Evolutionary conservation across 2,113 vertebrate genomes (phyloP).

Genomic region (Riparia riparia): DNA sequence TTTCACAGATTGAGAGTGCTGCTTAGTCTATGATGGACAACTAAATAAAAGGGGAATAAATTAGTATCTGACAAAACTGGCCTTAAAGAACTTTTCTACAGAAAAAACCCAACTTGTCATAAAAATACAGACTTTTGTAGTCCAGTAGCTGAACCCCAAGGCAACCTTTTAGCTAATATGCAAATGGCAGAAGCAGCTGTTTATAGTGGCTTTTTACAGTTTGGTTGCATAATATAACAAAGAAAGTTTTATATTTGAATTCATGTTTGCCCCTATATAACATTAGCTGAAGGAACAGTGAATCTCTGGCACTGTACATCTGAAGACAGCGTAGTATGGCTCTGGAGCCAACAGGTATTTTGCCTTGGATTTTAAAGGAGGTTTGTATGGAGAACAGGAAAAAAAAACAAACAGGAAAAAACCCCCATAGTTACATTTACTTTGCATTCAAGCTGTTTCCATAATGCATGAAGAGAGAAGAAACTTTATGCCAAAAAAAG

Average conservation of each 20-base stretch:
- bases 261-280: neutral
- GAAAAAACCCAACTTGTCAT: neutral
- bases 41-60: neutral
- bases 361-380: neutral
- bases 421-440: neutral
- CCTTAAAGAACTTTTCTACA: neutral
- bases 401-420: neutral
- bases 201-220: neutral
- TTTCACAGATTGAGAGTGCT: neutral
- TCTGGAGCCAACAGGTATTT: neutral
- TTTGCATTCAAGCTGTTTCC: neutral
- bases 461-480: neutral
- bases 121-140: neutral
- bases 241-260: neutral
- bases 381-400: neutral
- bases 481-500: neutral
- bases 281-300: neutral
- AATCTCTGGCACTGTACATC: neutral
- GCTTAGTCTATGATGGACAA: neutral
- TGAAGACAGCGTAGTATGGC: neutral
- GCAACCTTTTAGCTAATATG: neutral
- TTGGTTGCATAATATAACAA: neutral
- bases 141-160: neutral
- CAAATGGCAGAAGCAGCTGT: neutral
- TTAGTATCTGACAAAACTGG: neutral